Base-by-base conservation (phyloP, 1,140 invertebrate genomes). In the Heliconius hermathena region DNA sequence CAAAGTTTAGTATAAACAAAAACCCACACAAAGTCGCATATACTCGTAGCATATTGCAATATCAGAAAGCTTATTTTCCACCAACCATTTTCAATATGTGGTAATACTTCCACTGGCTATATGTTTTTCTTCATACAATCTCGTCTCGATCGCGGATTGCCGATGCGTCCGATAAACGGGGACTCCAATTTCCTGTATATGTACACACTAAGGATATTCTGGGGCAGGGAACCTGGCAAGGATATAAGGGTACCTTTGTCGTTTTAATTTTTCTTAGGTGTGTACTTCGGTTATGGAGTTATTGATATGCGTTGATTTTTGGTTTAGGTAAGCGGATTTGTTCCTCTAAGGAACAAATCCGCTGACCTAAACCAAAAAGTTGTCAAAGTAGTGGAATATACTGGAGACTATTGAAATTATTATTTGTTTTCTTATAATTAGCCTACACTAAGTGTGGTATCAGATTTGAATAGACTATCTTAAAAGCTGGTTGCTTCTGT, bases 111-210 rank as follows among this genome's bases (percentile, higher is more conserved):
- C 73, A 81, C 73, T 81, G 78, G 66, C 82, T 46, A 46, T 77
- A 77, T 83, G 71, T 82, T 81, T 81, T 80, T 77, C 73, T 74
- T 60, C 79, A 76, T 73, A 83, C 79, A 81, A 80, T 83, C 82
- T 74, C 73, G 57, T 49, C 71, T 82, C 79, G 82, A 83, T 83
- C 79, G 78, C 70, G 70, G 74, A 81, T 77, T 80, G 76, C 79
- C 80, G 81, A 74, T 73, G 79, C 81, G 73, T 78, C 79, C 77
- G 82, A 83, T 83, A 81, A 81, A 83, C 79, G 79, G 49, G 76
- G 73, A 74, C 79, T 78, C 74, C 82, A 83, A 83, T 83, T 83
- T 83, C 82, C 82, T 78, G 79, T 76, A 46, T 79, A 66, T 29
- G 76, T 76, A 80, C 81, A 83, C 54, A 78, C 22, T 81, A 9